phyloP scores from a whole-genome alignment of 2,888 invertebrate genomes.

The Nephrotoma flavescens region DNA sequence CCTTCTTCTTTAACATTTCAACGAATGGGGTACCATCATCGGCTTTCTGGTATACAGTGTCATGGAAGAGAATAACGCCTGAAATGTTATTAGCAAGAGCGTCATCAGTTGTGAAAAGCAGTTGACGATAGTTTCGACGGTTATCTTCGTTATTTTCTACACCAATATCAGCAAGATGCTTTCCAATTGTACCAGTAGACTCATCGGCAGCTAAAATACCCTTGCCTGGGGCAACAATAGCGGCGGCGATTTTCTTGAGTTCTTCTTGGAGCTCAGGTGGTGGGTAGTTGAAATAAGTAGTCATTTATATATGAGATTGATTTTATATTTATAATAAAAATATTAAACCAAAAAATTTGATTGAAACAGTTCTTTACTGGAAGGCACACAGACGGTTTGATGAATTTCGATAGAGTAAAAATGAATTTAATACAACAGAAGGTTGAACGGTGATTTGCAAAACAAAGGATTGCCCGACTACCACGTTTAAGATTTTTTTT shows the following conservation, averaged over 20 bases:
- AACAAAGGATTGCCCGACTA: not conserved
- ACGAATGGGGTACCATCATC: constrained; percentile 75
- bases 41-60: constrained; percentile 94
- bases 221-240: constrained; percentile 85
- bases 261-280: constrained; percentile 77
- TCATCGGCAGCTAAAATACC: constrained; percentile 98
- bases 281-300: constrained; percentile 69
- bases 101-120: constrained; percentile 74
- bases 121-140: constrained; percentile 72
- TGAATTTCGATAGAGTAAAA: constrained; percentile 11
- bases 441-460: constrained; percentile 22
- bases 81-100: constrained; percentile 68
- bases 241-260: constrained; percentile 71
- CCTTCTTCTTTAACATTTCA: constrained; percentile 67
- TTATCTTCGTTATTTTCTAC: constrained; percentile 89
- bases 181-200: constrained; percentile 55
- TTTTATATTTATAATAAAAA: not conserved
- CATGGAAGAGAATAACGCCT: constrained; percentile 97
- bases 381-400: constrained; percentile 22
- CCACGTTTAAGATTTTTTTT: not conserved
- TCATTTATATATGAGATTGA: constrained; percentile 39
- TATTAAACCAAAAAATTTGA: not conserved
- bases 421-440: constrained; percentile 20
- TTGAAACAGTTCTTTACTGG: constrained; percentile 21
- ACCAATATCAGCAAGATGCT: constrained; percentile 51